Percentiles rank a stretch among this genome's conserved stretches.
Conservation (phyloP, 2,797 vertebrate species). For the Chloroceryle amazona region DNA sequence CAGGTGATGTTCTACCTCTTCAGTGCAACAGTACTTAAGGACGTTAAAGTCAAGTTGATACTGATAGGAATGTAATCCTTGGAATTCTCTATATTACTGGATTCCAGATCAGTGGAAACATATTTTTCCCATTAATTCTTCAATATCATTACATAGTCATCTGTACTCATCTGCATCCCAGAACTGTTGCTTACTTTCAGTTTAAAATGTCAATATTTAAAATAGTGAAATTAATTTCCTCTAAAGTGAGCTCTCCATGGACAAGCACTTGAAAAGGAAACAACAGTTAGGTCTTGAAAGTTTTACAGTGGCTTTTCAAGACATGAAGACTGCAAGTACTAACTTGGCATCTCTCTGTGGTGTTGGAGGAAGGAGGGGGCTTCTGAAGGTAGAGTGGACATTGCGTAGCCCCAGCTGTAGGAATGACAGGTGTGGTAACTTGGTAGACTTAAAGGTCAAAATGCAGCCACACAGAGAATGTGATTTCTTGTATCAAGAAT, state of each 20-base stretch:
- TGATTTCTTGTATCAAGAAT: not conserved
- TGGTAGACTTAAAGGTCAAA: not conserved
- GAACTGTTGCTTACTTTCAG: not conserved
- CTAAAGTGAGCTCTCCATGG: not conserved
- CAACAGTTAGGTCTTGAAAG: not conserved
- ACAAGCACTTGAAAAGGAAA: not conserved
- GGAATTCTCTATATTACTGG: not conserved
- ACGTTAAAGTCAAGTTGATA: not conserved
- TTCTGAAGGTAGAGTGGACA: not conserved
- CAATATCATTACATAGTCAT: not conserved
- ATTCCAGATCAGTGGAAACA: not conserved
- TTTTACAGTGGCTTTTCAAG: not conserved
- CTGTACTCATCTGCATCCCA: not conserved
- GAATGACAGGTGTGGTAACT: not conserved
- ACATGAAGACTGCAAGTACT: not conserved
- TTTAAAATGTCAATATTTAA: constrained; percentile 4
- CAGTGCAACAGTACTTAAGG: not conserved
- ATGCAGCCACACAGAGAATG: not conserved
- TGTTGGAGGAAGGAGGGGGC: rapidly evolving
- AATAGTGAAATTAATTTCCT: not conserved
- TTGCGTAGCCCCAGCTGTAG: not conserved
- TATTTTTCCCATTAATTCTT: not conserved
- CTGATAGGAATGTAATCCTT: not conserved
- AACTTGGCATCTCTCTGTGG: not conserved
- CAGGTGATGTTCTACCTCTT: not conserved